phyloP scores from a whole-genome alignment of 1,140 invertebrate genomes.

The Lepidotrigona ventralis region DNA sequence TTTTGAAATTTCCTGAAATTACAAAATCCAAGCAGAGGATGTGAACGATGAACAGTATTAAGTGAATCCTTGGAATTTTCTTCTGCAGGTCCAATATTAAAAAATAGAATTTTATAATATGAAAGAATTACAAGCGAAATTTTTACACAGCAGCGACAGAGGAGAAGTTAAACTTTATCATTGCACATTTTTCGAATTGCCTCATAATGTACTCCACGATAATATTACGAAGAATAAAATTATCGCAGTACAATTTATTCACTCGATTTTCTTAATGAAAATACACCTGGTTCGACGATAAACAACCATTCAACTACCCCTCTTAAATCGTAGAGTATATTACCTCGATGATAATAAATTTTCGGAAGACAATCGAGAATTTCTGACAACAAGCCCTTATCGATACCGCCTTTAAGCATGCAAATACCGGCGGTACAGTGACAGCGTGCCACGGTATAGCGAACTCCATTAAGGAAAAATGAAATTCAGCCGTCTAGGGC shows the following conservation, averaged over 20 bases:
- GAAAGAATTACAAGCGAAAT: too few species aligned
- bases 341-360: neutral
- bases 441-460: neutral
- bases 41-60: too few species aligned
- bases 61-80: too few species aligned
- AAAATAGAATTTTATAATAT: too few species aligned
- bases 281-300: neutral
- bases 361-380: neutral
- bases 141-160: too few species aligned
- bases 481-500: slow-evolving; percentile 2
- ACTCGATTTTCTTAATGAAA: neutral
- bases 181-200: neutral
- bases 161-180: neutral
- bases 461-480: slow-evolving; percentile 16
- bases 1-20: too few species aligned
- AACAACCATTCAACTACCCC: neutral
- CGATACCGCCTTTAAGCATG: neutral
- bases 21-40: too few species aligned
- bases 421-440: neutral
- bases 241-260: neutral
- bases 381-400: neutral
- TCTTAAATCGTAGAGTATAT: neutral
- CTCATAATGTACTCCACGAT: neutral
- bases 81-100: too few species aligned
- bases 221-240: neutral